These are phyloP conservation scores for Crambe crambe DNA, from an alignment of 37 sponge, comb jelly and placozoan species.

Conservation along the genomic window DNA sequence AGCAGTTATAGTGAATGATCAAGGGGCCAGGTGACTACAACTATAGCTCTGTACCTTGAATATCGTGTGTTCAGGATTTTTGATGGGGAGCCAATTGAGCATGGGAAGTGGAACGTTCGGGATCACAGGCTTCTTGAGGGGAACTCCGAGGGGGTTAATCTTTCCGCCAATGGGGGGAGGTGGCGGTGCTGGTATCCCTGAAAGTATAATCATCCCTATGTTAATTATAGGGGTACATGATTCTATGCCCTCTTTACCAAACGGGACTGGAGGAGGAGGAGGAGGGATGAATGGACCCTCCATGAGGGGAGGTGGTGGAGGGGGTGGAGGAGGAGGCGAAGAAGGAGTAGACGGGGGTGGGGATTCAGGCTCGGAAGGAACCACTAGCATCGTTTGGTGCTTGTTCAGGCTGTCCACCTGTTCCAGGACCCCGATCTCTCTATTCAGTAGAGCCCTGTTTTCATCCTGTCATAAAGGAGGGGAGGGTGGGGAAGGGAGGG, in stretches of 20 bases:
- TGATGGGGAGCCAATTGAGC: slow-evolving; percentile 78
- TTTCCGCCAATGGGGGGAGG: slow-evolving; percentile 30
- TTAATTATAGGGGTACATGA: too few relatives aligned
- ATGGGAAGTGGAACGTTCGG: slow-evolving; percentile 72
- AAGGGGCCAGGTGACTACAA: too few relatives aligned
- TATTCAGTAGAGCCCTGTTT: slow-evolving; percentile 14
- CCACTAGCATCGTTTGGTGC: background rate
- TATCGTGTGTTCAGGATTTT: slow-evolving; percentile 57
- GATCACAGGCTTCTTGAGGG: slow-evolving; percentile 39
- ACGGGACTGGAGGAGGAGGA: slow-evolving; percentile 59
- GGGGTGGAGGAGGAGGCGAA: slow-evolving; percentile 6
- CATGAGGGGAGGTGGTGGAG: slow-evolving; percentile 48
- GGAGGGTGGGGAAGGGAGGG: background rate
- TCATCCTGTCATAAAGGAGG: slow-evolving; percentile 33
- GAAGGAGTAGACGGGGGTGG: slow-evolving; percentile 3
- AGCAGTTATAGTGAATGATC: too few relatives aligned
- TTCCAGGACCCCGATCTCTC: slow-evolving; percentile 3
- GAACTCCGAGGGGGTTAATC: background rate
- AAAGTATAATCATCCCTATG: too few relatives aligned
- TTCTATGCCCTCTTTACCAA: too few relatives aligned
- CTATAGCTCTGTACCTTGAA: slow-evolving; percentile 76
- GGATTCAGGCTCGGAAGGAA: background rate
- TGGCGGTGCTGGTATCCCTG: too few relatives aligned
- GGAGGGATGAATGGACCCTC: slow-evolving; percentile 3
- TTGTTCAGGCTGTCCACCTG: slow-evolving; percentile 21